Evolutionary conservation across 2,888 invertebrate species (phyloP), one percentile per base, ranked within the genome.

Genomic region (Chymomyza amoena): DNA sequence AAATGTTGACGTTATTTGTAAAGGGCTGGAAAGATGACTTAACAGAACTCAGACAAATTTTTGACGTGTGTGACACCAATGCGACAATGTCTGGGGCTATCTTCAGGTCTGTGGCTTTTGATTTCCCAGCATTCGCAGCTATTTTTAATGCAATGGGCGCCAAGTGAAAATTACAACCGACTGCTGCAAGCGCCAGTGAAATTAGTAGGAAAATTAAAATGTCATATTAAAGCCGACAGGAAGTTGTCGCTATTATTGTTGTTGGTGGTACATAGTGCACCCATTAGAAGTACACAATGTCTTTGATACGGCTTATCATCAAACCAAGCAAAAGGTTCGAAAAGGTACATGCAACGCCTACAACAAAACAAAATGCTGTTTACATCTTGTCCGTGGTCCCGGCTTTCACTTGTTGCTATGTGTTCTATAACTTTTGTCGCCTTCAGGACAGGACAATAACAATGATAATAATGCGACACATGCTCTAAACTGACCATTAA

Each of bases 381-480:
- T 36, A 7, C 7, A 13, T 13, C 39, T 45, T 45, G 39, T 20
- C 54, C 45, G 18, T n/a, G 7, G 13, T 25, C 16, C 45, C 25
- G 2, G 28, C n/a, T 25, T 52, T 39, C 16, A 32, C 62, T 28
- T 62, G 59, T 57, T 64, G 56, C 13, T 59, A 10, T 64, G 36
- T 7, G 28, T 52, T 61, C 25, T 16, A 15, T 36, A 20, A n/a
- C 61, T 56, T 63, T 70, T 82, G 84, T 84, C 85, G 67, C 61
- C 70, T 54, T 10, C 16, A 54, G 71, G 69, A 85, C 83, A 84
- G 87, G 80, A 85, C 79, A 82, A 87, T 87, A 83, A 85, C 73
- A 68, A 71, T 80, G 84, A 84, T 87, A 85, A 85, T 85, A 85
- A 72, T 75, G 77, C 68, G 72, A 87, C 84, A 76, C 74, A 78